A percentile compares a stretch with the other conserved stretches of the same genome.
phyloP scores from a whole-genome alignment of 1,140 invertebrate species.

The Drosophila prosaltans region DNA sequence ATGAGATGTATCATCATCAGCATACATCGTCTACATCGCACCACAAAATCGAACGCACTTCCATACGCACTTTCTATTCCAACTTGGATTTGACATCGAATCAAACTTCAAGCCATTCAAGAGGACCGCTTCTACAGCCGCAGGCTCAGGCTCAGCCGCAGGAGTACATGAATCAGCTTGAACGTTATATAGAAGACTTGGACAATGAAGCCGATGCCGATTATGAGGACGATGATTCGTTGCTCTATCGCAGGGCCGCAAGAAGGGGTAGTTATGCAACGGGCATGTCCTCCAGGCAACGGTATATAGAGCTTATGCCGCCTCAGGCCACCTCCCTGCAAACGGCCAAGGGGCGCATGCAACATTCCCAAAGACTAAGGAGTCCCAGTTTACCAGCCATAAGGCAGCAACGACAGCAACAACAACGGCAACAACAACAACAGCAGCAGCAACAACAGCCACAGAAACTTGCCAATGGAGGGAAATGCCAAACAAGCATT shows the following conservation, averaged over 20 bases:
- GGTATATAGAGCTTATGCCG: slow-evolving; percentile 68
- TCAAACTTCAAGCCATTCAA: slow-evolving; percentile 60
- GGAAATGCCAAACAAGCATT: slow-evolving; percentile 47
- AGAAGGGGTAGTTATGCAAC: slow-evolving; percentile 66
- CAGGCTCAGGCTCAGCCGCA: slow-evolving; percentile 17
- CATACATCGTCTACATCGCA: slow-evolving; percentile 68
- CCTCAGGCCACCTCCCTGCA: slow-evolving; percentile 49
- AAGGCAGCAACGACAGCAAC: slow-evolving; percentile 55
- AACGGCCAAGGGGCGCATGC: slow-evolving; percentile 78
- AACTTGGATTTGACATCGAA: slow-evolving; percentile 72
- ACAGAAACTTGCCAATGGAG: slow-evolving; percentile 31
- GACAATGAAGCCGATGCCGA: slow-evolving; percentile 63
- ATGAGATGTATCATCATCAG: slow-evolving; percentile 82
- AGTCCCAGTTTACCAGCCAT: slow-evolving; percentile 81
- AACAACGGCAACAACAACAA: slow-evolving; percentile 33
- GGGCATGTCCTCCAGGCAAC: slow-evolving; percentile 58
- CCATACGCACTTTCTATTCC: slow-evolving; percentile 82
- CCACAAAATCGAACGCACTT: slow-evolving; percentile 81
- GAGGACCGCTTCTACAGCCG: slow-evolving; percentile 13
- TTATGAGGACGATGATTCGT: slow-evolving; percentile 64
- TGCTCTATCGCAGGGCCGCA: slow-evolving; percentile 49
- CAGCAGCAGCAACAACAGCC: slow-evolving; percentile 33
- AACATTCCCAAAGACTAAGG: slow-evolving; percentile 63
- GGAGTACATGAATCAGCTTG: slow-evolving; percentile 71
- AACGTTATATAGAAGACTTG: slow-evolving; percentile 71